Base-by-base conservation (phyloP, 2,888 invertebrate genomes). In the Atethmia centrago region DNA sequence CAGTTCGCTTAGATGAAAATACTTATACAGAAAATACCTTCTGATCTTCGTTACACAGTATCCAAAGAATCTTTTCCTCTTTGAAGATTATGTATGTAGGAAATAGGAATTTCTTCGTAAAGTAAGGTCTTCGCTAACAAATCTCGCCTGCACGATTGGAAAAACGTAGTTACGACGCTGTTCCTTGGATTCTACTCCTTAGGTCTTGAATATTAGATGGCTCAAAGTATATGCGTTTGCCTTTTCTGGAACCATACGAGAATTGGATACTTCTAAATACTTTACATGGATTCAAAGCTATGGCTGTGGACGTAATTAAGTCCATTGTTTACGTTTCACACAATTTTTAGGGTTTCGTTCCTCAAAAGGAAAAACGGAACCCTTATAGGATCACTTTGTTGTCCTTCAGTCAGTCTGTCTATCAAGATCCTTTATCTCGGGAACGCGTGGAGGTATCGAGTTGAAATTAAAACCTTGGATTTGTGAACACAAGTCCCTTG, bases 71-170 rank as follows among this genome's bases (percentile, higher is more conserved):
- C 53, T 76, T 59, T 76, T 61, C 53, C 53, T 69, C 59, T 81
- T 65, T 79, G 68, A 77, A 70, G 66, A 80, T 56, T 62, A 80
- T 61, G 59, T 80, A 53, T 61, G 51, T 77, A 28, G 69, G 64
- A 76, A 75, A 65, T 76, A 56, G 61, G 65, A 47, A 62, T 77
- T 69, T 69, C 55, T 76, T 69, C 55, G 55, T 47, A 69, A 64
- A 76, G 64, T 74, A 67, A 74, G 81, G 81, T 75, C 69, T 65
- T 36, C 45, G 64, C 69, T 61, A 65, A 81, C 82, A 82, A 82
- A 77, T 82, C 79, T 65, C 31, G 56, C 65, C 19, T 47, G 77
- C 51, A 77, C 82, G 70, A 66, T 81, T 65, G 82, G 77, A 76
- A 69, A 65, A 69, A 65, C 61, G 45, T 62, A 28, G 68, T 61